A percentile compares a stretch with the other conserved stretches of the same genome.
phyloP scores from a whole-genome alignment of 1,140 invertebrate genomes.

The Cepaea nemoralis region DNA sequence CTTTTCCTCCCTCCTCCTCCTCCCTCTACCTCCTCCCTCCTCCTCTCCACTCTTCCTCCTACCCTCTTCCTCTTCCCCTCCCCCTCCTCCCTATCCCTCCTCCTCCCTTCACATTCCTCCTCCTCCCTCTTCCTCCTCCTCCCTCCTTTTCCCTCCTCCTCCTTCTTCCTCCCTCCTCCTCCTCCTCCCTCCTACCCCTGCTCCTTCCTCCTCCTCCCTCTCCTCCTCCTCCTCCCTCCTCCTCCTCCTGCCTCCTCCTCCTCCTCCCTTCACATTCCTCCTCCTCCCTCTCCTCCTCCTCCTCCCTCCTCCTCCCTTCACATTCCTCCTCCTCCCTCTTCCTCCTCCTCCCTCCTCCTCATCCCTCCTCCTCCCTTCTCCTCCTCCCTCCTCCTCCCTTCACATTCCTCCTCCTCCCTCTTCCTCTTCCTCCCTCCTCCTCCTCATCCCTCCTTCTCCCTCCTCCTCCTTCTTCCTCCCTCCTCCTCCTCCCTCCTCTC shows the following conservation, averaged over 20 bases:
- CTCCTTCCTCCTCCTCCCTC: background rate
- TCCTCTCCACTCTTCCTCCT: background rate
- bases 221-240: background rate
- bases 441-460: background rate
- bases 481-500: background rate
- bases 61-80: no score
- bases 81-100: no score
- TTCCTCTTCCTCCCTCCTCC: no score
- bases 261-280: no score
- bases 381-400: background rate
- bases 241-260: no score
- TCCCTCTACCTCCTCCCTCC: background rate
- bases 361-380: background rate
- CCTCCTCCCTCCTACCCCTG: no score
- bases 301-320: background rate
- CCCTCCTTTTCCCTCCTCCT: background rate
- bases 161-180: background rate
- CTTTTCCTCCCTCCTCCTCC: background rate
- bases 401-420: no score
- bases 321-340: no score
- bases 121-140: background rate
- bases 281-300: background rate
- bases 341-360: no score
- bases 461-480: background rate
- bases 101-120: no score